Base-by-base conservation (phyloP, 2,888 invertebrate genomes). In the Apodemia mormo region DNA sequence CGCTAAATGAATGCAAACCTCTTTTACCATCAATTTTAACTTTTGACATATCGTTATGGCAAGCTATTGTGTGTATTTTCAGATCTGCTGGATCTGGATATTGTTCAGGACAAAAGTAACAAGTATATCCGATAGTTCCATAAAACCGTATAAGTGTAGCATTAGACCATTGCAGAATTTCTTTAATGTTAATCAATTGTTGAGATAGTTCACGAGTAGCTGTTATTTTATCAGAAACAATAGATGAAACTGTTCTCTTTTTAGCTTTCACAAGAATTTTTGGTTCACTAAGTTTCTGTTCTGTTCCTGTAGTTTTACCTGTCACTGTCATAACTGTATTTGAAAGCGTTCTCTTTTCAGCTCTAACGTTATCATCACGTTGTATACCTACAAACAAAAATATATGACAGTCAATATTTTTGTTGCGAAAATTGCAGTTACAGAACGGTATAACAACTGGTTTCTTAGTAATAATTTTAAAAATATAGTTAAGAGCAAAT, bases 61-160 rank as follows among this genome's bases (percentile, higher is more conserved):
- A 61, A 2, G 70, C 65, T 37, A 85, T 72, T 0, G 83, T 84
- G 70, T 89, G 89, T 0, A 58, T 70, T 73, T 88, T 89, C 2
- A 89, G 75, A 49, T 85, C 84, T 0, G 77, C 77, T 0, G 87
- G 80, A 2, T 81, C 73, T 0, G 73, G 69, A 43, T 72, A 85
- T 14, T 81, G 77, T 0, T 80, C 73, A 0, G 69, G 64, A 70
- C 89, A 89, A 72, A 82, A 88, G 40, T 79, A 80, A 67, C 89
- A 89, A 0, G 75, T 78, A 71, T 84, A 89, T 0, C 85, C 86
- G 8, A 78, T 65, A 22, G 81, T 83, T 0, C 78, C 78, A 68
- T 77, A 80, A 52, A 77, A 78, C 43, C 82, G 76, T 33, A 89
- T 84, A 0, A 88, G 88, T 2, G 88, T 88, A 0, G 88, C 88